Base-by-base conservation (phyloP, 2,797 vertebrate genomes). In the Chiroxiphia lanceolata region DNA sequence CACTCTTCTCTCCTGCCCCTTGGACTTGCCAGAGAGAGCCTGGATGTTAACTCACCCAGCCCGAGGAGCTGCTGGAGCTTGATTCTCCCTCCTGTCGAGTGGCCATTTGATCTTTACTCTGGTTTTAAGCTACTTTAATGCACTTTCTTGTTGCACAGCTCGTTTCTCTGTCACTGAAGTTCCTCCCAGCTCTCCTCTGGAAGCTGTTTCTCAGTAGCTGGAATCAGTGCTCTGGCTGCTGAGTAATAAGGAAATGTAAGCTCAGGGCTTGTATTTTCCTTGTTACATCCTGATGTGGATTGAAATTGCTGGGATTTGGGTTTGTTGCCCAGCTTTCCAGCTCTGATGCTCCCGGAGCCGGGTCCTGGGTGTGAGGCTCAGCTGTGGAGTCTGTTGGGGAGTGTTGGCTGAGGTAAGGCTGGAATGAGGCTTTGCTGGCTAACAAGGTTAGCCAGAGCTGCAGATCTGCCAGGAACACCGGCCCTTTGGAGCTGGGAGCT, bases 101-200 rank as follows among this genome's bases (percentile, higher is more conserved):
- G 96, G 96, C 95, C 90, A 90, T 97, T 96, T 97, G 97, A 96
- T 96, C 97, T 97, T 95, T 96, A 93, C 94, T 91, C 93, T 95
- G 97, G 96, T 97, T 97, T 97, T 96, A 96, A 97, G 97, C 97
- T 97, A 97, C 97, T 95, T 96, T 97, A 96, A 97, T 81, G 97
- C 98, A 98, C 97, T 98, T 98, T 97, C 97, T 95, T 96, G 93
- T 97, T 96, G 96, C 97, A 97, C 97, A 97, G 96, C 97, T 98
- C 86, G 90, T 96, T 98, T 97, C 96, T 97, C 86, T 96, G 42
- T 96, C 96, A 94, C 96, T 93, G 93, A 97, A 96, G 85, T 81
- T 93, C 90, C 69, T 94, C 92, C 95, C 12, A 15, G 92, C 87
- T 92, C 93, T 90, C 63, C 76, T 95, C 86, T 83, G 89, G 95